These are phyloP conservation scores for Actenoides hombroni DNA, from an alignment of 2,113 vertebrate genomes.

Conservation along the genomic window DNA sequence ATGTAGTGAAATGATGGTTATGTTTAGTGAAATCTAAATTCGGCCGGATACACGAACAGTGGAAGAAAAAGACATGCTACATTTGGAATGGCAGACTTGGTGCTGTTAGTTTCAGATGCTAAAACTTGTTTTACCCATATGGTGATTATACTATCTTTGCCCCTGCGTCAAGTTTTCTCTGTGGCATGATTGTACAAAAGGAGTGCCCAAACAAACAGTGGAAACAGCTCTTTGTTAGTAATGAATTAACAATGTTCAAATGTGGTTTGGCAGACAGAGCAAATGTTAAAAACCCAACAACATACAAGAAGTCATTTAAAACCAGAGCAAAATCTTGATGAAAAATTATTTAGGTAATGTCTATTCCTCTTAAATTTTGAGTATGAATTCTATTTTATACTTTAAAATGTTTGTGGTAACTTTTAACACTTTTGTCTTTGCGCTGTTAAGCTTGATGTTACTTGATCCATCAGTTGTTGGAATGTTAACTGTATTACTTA, in stretches of 20 bases:
- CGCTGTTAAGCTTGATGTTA: background rate
- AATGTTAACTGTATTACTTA: background rate
- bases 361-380: background rate
- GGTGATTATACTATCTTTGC: background rate
- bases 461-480: background rate
- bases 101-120: background rate
- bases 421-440: background rate
- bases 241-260: background rate
- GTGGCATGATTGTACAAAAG: background rate
- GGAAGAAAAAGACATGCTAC: background rate
- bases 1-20: background rate
- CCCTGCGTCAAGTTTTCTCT: background rate
- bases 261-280: background rate
- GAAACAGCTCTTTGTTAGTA: background rate
- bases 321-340: background rate
- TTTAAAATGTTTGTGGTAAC: background rate
- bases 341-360: background rate
- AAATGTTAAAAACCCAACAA: background rate
- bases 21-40: background rate
- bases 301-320: background rate
- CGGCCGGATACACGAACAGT: background rate
- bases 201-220: background rate
- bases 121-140: background rate
- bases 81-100: background rate
- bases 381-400: background rate